A percentile compares a stretch with the other conserved stretches of the same genome.
These are phyloP conservation scores for Hipparchia sbordonii DNA, from an alignment of 2,888 invertebrate genomes.

Conservation along the genomic window DNA sequence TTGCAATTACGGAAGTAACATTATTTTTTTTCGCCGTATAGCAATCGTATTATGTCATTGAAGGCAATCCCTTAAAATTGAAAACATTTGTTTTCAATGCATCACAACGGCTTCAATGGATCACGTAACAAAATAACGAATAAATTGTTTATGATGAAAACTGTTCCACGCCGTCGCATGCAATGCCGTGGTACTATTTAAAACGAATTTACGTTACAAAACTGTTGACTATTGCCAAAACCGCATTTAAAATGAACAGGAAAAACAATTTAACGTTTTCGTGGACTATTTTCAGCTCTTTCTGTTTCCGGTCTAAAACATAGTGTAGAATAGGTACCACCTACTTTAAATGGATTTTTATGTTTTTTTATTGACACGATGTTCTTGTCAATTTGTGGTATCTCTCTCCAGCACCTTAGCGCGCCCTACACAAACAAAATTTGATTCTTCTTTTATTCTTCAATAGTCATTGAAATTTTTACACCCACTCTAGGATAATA, in stretches of 20 bases:
- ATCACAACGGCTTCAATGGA: conserved; percentile 26
- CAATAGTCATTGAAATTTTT: too few species aligned
- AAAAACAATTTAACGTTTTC: conserved; percentile 13
- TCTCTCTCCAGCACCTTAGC: too few species aligned
- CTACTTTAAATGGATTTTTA: neutral
- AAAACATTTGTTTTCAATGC: conserved; percentile 21
- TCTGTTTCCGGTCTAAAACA: neutral
- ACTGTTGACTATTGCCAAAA: conserved; percentile 34
- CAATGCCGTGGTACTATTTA: conserved; percentile 36
- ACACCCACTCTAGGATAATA: too few species aligned
- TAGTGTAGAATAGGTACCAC: neutral
- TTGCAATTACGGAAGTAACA: neutral
- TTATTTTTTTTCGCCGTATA: neutral
- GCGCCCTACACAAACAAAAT: too few species aligned
- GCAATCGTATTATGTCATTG: conserved; percentile 18
- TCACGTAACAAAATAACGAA: conserved; percentile 43
- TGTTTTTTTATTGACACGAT: too few species aligned
- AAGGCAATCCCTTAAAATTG: conserved; percentile 25
- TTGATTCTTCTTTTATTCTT: too few species aligned
- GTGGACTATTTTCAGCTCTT: neutral
- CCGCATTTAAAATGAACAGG: conserved; percentile 19
- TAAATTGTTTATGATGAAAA: conserved; percentile 46
- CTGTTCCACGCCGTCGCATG: conserved; percentile 43
- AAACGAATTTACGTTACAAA: conserved; percentile 38
- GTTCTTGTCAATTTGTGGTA: too few species aligned